These are phyloP conservation scores for Anas capensis DNA, from an alignment of 2,797 vertebrate species.

Conservation along the genomic window DNA sequence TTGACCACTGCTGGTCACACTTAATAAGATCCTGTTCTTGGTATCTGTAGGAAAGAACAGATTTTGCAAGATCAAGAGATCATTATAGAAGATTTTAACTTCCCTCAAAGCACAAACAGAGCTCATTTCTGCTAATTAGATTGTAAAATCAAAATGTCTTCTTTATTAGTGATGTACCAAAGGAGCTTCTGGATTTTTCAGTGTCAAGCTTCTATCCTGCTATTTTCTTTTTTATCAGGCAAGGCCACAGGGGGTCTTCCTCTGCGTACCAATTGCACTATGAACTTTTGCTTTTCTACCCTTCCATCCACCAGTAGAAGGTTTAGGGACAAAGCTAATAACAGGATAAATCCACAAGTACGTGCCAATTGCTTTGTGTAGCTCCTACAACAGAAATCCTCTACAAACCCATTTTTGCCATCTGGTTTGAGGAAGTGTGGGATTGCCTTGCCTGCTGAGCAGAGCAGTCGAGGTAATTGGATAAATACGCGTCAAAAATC, in stretches of 20 bases:
- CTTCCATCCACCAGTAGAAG: background rate
- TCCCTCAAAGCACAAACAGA: slow-evolving; percentile 8
- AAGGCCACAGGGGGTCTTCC: background rate
- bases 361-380: background rate
- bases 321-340: background rate
- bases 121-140: slow-evolving; percentile 48
- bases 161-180: slow-evolving; percentile 10
- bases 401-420: slow-evolving; percentile 21
- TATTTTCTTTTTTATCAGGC: slow-evolving; percentile 14
- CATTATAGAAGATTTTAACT: slow-evolving; percentile 4
- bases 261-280: background rate
- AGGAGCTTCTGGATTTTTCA: slow-evolving; percentile 17
- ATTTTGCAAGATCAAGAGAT: slow-evolving; percentile 36
- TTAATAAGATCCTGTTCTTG: slow-evolving; percentile 27
- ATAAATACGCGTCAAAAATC: background rate
- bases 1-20: slow-evolving; percentile 29
- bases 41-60: background rate
- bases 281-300: background rate
- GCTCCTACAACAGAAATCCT: background rate
- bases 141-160: slow-evolving; percentile 38
- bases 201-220: background rate
- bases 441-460: slow-evolving; percentile 4
- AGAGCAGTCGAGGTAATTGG: background rate
- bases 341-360: background rate
- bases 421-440: slow-evolving; percentile 40